Base-by-base conservation (phyloP, 2,888 invertebrate genomes). In the Polymixis lichenea region DNA sequence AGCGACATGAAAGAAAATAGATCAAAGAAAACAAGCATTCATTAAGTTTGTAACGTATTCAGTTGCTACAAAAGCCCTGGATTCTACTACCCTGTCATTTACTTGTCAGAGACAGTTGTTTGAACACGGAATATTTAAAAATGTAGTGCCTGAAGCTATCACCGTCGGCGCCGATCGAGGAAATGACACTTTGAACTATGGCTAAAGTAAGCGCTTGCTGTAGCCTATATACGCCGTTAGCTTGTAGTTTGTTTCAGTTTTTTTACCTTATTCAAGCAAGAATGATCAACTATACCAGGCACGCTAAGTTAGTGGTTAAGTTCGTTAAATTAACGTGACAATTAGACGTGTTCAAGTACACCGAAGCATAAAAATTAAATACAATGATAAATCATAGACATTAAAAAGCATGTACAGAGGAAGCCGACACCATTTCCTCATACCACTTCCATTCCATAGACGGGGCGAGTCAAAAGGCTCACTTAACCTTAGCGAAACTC, bases 401-500 rank as follows among this genome's bases (percentile, higher is more conserved):
- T 91, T 88, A 89, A 87, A 89, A 91, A 91, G 88, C 90, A 93
- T 90, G 89, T 90, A 90, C 89, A 91, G 82, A 74, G 90, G 90
- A 90, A 91, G 88, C 87, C 89, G 91, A 93, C 93, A 91, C 92
- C 93, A 89, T 86, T 90, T 89, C 90, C 91, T 90, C 92, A 90
- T 90, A 87, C 92, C 92, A 89, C 90, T 85, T 77, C 78, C 65
- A 82, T 82, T 83, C 68, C 77, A 82, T 75, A 82, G 87, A 90
- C 90, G 90, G 92, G 90, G 88, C 92, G 89, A 94, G 93, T 94
- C 95, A 95, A 95, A 95, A 95, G 95, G 94, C 92, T 94, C 95
- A 95, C 95, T 95, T 95, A 95, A 95, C 95, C 95, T 95, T 94
- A 94, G 94, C 93, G 95, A 94, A 95, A 95, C 94, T 95, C 95